Conservation (phyloP, 2,797 vertebrate genomes). For the Takifugu rubripes region DNA sequence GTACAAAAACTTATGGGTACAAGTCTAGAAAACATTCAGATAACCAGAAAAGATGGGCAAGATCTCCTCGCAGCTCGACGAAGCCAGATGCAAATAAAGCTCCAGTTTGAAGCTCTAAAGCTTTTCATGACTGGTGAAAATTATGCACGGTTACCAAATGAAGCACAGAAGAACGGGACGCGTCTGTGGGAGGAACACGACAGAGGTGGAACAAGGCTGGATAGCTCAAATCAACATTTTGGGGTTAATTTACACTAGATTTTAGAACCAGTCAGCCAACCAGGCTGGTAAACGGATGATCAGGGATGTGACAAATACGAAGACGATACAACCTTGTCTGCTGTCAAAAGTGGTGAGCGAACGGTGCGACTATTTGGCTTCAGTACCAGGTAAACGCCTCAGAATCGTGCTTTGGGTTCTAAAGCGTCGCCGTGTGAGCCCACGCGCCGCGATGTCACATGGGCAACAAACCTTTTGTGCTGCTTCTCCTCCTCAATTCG, state of each 20-base stretch:
- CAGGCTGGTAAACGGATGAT: slow-evolving; percentile 11
- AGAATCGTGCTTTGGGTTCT: slow-evolving; percentile 66
- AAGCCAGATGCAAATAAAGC: slow-evolving; percentile 33
- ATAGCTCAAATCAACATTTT: slow-evolving; percentile 44
- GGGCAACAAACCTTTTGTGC: slow-evolving; percentile 37
- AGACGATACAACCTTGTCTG: too few species aligned
- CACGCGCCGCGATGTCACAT: slow-evolving; percentile 31
- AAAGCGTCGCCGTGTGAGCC: slow-evolving; percentile 46
- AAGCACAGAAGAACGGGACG: slow-evolving; percentile 29
- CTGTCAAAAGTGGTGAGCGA: slow-evolving; percentile 16
- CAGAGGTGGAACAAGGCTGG: slow-evolving; percentile 56
- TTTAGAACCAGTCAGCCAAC: slow-evolving; percentile 22
- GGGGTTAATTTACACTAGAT: slow-evolving; percentile 2
- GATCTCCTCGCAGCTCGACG: slow-evolving; percentile 18
- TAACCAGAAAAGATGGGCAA: slow-evolving; percentile 22
- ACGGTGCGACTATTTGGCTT: slow-evolving; percentile 52
- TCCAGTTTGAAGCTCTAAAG: slow-evolving; percentile 43
- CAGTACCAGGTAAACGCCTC: slow-evolving; percentile 55
- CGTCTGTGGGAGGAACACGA: slow-evolving; percentile 20
- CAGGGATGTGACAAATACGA: too few species aligned
- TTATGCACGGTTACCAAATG: slow-evolving; percentile 40
- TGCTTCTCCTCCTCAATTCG: slow-evolving; percentile 14
- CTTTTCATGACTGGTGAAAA: slow-evolving; percentile 40
- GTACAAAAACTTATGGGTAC: slow-evolving; percentile 41
- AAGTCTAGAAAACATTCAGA: slow-evolving; percentile 54